Percentiles rank a stretch among this genome's conserved stretches.
Conservation (phyloP, 2,113 vertebrate genomes). For the Hippocampus guttulatus region DNA sequence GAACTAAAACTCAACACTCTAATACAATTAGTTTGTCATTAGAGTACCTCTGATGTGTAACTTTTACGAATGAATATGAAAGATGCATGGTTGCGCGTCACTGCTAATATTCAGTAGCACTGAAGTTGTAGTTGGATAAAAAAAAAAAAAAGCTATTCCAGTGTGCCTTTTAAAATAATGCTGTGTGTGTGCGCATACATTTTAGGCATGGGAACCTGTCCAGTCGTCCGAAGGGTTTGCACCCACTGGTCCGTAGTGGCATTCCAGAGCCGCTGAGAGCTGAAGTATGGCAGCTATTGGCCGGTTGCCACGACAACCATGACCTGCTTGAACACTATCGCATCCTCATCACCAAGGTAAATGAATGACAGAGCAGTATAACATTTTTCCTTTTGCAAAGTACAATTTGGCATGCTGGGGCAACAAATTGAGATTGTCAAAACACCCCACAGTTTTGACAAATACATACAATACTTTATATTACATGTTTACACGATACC, state of each 20-base stretch:
- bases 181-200: constrained; percentile 11
- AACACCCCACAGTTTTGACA: not conserved
- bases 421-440: not conserved
- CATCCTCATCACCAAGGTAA: constrained; percentile 95
- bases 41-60: not conserved
- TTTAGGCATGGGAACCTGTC: constrained; percentile 90
- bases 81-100: not conserved
- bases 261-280: constrained; percentile 93
- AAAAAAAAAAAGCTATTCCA: not conserved
- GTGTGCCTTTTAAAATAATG: constrained; percentile 16
- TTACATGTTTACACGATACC: not conserved
- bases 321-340: constrained; percentile 89
- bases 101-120: not conserved
- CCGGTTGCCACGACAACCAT: constrained; percentile 90
- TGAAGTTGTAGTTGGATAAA: not conserved
- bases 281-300: constrained; percentile 95
- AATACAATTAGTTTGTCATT: not conserved
- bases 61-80: not conserved
- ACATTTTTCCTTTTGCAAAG: constrained; percentile 1
- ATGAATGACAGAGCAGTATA: constrained; percentile 3
- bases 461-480: not conserved
- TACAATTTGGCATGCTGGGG: not conserved
- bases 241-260: constrained; percentile 83
- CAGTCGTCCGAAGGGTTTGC: constrained; percentile 83
- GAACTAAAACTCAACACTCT: not conserved